Evolutionary conservation across 2,113 vertebrate genomes (phyloP).

Genomic region (Scalopus aquaticus): DNA sequence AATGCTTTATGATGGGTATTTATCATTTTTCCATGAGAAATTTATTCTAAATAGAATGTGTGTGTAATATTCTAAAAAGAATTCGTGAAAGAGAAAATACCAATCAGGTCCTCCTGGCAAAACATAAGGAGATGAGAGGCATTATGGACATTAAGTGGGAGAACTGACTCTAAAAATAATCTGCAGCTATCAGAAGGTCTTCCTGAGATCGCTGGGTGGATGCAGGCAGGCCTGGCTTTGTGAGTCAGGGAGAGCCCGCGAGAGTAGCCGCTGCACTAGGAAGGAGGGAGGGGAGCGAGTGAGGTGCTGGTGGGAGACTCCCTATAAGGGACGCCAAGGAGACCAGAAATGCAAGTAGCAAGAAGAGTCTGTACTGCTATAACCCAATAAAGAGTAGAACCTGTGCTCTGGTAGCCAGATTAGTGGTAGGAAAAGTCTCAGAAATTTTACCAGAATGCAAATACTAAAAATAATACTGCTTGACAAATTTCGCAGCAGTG

Average conservation of each 20-base stretch:
- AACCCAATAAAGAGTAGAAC: background rate
- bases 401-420: background rate
- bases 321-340: background rate
- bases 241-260: background rate
- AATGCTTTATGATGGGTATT: background rate
- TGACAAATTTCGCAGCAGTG: background rate
- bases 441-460: background rate
- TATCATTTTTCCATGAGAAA: background rate
- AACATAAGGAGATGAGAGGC: background rate
- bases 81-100: background rate
- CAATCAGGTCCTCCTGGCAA: background rate
- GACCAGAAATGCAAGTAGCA: background rate
- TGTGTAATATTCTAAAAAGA: background rate
- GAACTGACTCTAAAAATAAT: background rate
- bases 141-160: background rate
- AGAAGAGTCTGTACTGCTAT: background rate
- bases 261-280: background rate
- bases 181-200: background rate
- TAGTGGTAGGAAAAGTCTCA: background rate
- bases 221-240: background rate
- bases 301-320: too few relatives aligned
- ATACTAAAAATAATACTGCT: background rate
- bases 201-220: background rate
- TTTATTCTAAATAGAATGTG: background rate
- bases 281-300: background rate